Conservation (phyloP, 2,113 vertebrate species). For the Siniperca chuatsi region DNA sequence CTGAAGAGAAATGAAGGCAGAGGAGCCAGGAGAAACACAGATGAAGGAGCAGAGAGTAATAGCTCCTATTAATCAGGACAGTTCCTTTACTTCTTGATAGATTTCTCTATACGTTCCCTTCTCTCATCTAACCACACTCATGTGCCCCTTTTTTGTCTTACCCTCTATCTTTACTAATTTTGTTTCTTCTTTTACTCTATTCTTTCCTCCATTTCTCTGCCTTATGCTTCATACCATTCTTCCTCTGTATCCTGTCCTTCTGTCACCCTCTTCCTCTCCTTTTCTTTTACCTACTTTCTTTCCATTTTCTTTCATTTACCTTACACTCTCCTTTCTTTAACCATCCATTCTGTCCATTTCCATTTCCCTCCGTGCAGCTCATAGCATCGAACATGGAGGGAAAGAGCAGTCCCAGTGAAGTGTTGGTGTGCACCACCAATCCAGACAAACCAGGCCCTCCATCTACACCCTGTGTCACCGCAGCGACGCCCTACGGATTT, state of each 20-base stretch:
- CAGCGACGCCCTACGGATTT: conserved; percentile 89
- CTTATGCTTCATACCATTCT: background rate
- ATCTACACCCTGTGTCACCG: conserved; percentile 86
- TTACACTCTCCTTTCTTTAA: background rate
- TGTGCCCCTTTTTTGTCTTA: background rate
- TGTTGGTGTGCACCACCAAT: conserved; percentile 95
- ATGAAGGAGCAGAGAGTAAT: conserved; percentile 32
- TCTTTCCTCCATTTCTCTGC: background rate
- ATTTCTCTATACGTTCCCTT: conserved; percentile 21
- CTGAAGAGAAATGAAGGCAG: conserved; percentile 29
- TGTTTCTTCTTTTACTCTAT: background rate
- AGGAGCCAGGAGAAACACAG: background rate
- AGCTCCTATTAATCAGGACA: conserved; percentile 29
- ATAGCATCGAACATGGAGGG: conserved; percentile 94
- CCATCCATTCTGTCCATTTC: background rate
- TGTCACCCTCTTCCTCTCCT: background rate
- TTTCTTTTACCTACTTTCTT: background rate
- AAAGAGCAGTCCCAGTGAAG: conserved; percentile 94
- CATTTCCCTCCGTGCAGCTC: conserved; percentile 83
- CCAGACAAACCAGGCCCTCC: conserved; percentile 96
- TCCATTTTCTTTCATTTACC: background rate
- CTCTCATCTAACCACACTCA: background rate
- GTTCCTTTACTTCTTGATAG: conserved; percentile 30
- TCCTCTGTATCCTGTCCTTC: background rate
- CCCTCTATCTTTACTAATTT: conserved; percentile 5